Evolutionary conservation across 30 jellyfish, hydroid and myxozoan species (phyloP).

Genomic region (Haliclystus octoradiatus): DNA sequence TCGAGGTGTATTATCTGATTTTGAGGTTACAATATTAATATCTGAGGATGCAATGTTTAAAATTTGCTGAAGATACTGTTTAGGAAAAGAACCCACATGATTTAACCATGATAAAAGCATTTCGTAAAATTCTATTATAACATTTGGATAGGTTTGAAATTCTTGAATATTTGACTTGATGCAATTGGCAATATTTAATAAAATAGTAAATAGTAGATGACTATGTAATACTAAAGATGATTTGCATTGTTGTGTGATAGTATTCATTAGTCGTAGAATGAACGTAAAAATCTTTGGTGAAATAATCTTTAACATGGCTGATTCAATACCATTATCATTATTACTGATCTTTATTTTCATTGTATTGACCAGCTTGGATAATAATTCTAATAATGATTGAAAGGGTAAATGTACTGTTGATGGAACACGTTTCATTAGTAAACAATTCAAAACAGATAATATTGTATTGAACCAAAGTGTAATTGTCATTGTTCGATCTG

Average conservation of each 20-base stretch:
- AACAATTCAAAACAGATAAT: background rate
- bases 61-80: background rate
- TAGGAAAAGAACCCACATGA: background rate
- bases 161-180: background rate
- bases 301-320: background rate
- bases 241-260: background rate
- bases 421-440: background rate
- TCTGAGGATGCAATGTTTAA: background rate
- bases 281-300: background rate
- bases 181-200: background rate
- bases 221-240: background rate
- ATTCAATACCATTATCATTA: background rate
- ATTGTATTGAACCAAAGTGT: background rate
- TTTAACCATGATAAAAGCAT: background rate
- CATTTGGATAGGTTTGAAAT: background rate
- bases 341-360: too few species aligned
- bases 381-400: background rate
- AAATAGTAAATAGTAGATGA: too few species aligned
- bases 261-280: background rate
- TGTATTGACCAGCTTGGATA: background rate
- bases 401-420: background rate
- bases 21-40: too few species aligned
- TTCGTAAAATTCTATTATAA: background rate
- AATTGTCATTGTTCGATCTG: background rate
- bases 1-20: background rate